Conservation (phyloP, 2,888 invertebrate genomes). For the Mesochorus sp. region DNA sequence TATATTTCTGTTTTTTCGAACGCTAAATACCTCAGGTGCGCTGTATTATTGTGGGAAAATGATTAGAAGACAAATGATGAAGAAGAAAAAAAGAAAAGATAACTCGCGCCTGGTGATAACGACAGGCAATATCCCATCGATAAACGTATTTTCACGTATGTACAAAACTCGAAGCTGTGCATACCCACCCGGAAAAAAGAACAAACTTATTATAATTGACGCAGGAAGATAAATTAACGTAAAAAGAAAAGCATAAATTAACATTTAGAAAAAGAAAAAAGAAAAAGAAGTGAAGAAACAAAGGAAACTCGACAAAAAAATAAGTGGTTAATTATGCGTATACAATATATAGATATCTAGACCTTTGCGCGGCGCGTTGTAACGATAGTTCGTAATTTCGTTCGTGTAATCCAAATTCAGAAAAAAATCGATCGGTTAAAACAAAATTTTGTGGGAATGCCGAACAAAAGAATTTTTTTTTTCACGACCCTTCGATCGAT, state of each 20-base stretch:
- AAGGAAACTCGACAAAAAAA: slow-evolving; percentile 38
- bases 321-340: slow-evolving; percentile 54
- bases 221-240: slow-evolving; percentile 31
- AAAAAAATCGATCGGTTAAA: slow-evolving; percentile 27
- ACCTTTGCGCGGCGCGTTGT: slow-evolving; percentile 51
- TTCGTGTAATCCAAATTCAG: slow-evolving; percentile 14
- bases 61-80: slow-evolving; percentile 11
- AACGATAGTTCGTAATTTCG: slow-evolving; percentile 42
- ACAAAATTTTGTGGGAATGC: neutral
- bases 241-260: slow-evolving; percentile 10
- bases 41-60: slow-evolving; percentile 69
- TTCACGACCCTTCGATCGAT: neutral
- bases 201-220: slow-evolving; percentile 54
- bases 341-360: slow-evolving; percentile 46
- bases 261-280: slow-evolving; percentile 11
- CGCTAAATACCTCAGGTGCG: slow-evolving; percentile 61
- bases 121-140: slow-evolving; percentile 61
- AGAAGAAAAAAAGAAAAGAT: slow-evolving; percentile 50
- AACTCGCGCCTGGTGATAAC: slow-evolving; percentile 66
- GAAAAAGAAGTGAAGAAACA: slow-evolving; percentile 11
- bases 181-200: slow-evolving; percentile 50
- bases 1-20: slow-evolving; percentile 58
- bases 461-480: too few relatives aligned
- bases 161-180: slow-evolving; percentile 63
- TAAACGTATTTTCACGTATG: slow-evolving; percentile 61